Base-by-base conservation (phyloP, 1,140 invertebrate genomes). In the Penaeus indicus region DNA sequence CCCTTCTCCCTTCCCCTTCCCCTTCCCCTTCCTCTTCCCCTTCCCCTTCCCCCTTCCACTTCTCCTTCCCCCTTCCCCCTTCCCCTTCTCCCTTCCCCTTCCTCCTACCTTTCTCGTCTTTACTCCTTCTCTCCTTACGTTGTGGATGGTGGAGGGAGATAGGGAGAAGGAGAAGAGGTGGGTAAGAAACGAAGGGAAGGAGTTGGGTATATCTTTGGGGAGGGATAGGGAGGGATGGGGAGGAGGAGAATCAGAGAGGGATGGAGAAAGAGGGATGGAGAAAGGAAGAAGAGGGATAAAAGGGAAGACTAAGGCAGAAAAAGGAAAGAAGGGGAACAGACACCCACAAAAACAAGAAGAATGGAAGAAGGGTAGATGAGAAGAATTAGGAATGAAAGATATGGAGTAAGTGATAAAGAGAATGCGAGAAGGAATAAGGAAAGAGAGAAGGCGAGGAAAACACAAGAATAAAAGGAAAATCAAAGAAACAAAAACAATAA, bases 11-110 rank as follows among this genome's bases (percentile, higher is more conserved):
- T 27, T 54, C 16, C 78, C 60, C 78, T 54, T 54, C n/a, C n/a
- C n/a, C 27, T 21, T 61, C 80, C 8, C 19, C 27, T 25, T 25
- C 27, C 22, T 38, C 64, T 69, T n/a, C 27, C 13, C 13, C 22
- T 69, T 13, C 13, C 7, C 13, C 64, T 69, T 7, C 13, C 13
- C 13, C 22, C 13, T 13, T 13, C 7, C 13, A 3, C 13, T 7
- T 27, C 13, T 69, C 64, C 13, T 69, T 7, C 13, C 21, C 25
- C 27, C 25, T 22, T 42, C 27, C 38, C 54, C 79, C 61, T 60
- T 81, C 79, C 54, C 79, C 61, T 60, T 81, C 79, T 81, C 79
- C 61, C 42, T 81, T 42, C 54, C 79, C n/a, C 61, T 60, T 81
- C 79, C 54, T 60, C 61, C 42, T 81, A 32, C 54, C 42, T 25